phyloP scores from a whole-genome alignment of 2,113 vertebrate genomes.

The Mastomys natalensis region DNA sequence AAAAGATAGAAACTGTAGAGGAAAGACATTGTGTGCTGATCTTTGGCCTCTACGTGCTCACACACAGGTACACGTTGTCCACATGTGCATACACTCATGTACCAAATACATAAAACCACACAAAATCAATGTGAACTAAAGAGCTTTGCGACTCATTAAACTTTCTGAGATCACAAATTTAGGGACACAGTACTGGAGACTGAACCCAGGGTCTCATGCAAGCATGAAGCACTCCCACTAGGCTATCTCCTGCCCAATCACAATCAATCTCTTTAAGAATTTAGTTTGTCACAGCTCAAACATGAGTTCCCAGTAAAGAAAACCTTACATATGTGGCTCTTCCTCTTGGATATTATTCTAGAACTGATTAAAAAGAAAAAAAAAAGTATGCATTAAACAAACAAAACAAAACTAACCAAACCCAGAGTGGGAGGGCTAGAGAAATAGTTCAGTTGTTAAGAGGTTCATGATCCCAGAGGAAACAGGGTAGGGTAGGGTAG shows the following conservation, averaged over 20 bases:
- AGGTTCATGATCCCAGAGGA: not conserved
- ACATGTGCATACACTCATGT: not conserved
- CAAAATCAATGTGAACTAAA: not conserved
- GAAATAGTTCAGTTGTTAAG: not conserved
- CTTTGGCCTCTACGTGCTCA: not conserved
- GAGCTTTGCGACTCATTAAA: not conserved
- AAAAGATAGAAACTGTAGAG: not conserved
- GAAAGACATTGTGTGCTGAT: not conserved
- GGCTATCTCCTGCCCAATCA: not conserved
- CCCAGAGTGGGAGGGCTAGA: not conserved
- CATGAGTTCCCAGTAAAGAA: not conserved
- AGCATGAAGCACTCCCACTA: not conserved
- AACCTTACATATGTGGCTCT: not conserved
- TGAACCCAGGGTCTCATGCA: not conserved
- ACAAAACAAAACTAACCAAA: not conserved
- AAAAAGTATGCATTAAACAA: not conserved
- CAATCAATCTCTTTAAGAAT: not conserved
- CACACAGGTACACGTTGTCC: not conserved
- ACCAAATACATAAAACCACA: not conserved
- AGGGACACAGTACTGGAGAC: not conserved
- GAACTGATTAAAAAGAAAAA: not conserved
- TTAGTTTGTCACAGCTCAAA: not conserved
- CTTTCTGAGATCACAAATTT: not conserved
- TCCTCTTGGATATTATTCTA: not conserved
- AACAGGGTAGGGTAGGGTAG: too few species aligned